phyloP scores from a whole-genome alignment of 2,888 invertebrate species.

The Antheraea assamensis region DNA sequence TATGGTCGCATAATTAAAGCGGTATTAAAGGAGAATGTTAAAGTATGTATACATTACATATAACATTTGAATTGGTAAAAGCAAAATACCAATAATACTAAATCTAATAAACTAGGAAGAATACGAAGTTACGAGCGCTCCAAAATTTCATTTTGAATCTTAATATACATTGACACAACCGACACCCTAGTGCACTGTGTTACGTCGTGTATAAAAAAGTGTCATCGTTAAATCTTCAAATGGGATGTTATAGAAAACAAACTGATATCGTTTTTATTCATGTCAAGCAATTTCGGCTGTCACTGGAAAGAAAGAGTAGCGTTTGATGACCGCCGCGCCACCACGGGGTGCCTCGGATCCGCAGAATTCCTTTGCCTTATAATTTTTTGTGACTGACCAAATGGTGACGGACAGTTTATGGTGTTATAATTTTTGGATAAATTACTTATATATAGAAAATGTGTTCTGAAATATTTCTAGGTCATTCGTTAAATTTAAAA shows the following conservation, averaged over 20 bases:
- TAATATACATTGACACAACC: not conserved
- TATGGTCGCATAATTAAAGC: too few relatives aligned
- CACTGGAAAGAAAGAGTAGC: constrained; percentile 57
- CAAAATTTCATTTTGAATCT: not conserved
- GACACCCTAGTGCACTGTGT: not conserved
- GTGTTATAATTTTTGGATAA: constrained; percentile 21
- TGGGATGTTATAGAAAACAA: constrained; percentile 76
- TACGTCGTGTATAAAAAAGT: constrained; percentile 51
- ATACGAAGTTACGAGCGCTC: not conserved
- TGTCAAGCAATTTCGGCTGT: constrained; percentile 77
- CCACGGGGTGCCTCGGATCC: constrained; percentile 67
- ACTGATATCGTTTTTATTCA: constrained; percentile 67
- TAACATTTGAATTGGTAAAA: not conserved
- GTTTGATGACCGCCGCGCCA: constrained; percentile 68
- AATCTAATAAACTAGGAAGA: not conserved
- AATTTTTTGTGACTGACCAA: constrained; percentile 26
- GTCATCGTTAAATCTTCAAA: constrained; percentile 59
- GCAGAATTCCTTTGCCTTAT: constrained; percentile 66
- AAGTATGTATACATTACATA: too few relatives aligned
- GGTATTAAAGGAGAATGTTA: too few relatives aligned
- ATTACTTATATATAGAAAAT: not conserved
- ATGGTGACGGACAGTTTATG: constrained; percentile 21
- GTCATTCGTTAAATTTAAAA: not conserved
- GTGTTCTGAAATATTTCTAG: not conserved
- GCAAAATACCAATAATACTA: not conserved